These are phyloP conservation scores for Zootermopsis nevadensis DNA, from an alignment of 2,888 invertebrate species.

Conservation along the genomic window DNA sequence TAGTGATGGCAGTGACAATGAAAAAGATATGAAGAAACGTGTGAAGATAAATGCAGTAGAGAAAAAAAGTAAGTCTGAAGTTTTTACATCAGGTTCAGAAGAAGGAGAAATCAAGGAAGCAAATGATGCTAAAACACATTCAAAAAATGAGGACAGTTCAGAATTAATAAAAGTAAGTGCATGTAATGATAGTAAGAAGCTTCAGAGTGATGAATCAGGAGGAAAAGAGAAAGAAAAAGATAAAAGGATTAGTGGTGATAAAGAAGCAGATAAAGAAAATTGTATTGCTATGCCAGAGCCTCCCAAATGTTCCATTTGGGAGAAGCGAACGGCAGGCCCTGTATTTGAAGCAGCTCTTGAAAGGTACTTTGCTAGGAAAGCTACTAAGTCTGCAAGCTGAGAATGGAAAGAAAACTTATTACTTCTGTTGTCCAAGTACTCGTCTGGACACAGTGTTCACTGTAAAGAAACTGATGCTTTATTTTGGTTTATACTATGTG, in stretches of 20 bases:
- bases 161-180: not conserved
- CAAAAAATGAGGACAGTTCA: not conserved
- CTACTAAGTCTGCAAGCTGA: conserved; percentile 62
- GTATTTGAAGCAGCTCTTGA: conserved; percentile 80
- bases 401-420: not conserved
- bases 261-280: conserved; percentile 42
- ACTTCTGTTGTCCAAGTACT: not conserved
- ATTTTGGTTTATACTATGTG: no score
- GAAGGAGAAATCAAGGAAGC: conserved; percentile 53
- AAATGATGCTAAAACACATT: conserved; percentile 36
- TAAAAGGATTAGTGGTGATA: conserved; percentile 46
- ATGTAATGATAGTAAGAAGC: conserved; percentile 30
- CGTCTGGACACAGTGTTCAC: no score
- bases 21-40: conserved; percentile 3
- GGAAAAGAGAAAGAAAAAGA: conserved; percentile 46
- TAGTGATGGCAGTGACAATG: conserved; percentile 25
- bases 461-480: no score
- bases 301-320: conserved; percentile 80
- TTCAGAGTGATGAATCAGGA: conserved; percentile 39
- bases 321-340: conserved; percentile 84
- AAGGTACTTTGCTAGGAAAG: conserved; percentile 80
- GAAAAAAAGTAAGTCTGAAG: conserved; percentile 19
- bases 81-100: conserved; percentile 41
- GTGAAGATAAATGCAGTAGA: not conserved
- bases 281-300: conserved; percentile 57